These are phyloP conservation scores for Octodon degus DNA, from an alignment of 2,113 vertebrate species.

Conservation along the genomic window DNA sequence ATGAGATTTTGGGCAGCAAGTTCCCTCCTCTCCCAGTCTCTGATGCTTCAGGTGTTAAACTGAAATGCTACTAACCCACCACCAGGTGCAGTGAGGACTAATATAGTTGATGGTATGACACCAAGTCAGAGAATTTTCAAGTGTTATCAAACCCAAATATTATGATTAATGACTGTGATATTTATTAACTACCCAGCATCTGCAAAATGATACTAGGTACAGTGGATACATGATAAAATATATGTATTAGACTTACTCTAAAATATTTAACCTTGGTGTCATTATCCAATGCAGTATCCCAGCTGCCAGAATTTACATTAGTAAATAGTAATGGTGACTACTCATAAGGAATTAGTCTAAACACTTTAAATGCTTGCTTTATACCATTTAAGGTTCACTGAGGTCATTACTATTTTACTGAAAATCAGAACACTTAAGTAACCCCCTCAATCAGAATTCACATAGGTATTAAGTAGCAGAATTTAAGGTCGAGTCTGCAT, in stretches of 20 bases:
- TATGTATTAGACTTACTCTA: neutral
- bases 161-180: neutral
- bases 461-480: neutral
- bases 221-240: neutral
- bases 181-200: neutral
- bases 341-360: neutral
- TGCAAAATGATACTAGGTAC: neutral
- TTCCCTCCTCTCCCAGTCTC: neutral
- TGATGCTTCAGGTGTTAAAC: neutral
- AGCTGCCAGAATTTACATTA: slow-evolving; percentile 8
- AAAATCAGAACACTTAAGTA: neutral
- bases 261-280: neutral
- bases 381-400: neutral
- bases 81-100: neutral
- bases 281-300: neutral
- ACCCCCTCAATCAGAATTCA: neutral
- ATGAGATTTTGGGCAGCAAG: neutral
- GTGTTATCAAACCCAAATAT: neutral
- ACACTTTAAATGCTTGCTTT: neutral
- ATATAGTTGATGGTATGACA: neutral
- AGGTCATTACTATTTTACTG: neutral
- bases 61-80: neutral
- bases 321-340: neutral
- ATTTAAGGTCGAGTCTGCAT: neutral
- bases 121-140: neutral